Evolutionary conservation across 2,888 invertebrate genomes (phyloP).

Genomic region (Thecocarcelia acutangulata): DNA sequence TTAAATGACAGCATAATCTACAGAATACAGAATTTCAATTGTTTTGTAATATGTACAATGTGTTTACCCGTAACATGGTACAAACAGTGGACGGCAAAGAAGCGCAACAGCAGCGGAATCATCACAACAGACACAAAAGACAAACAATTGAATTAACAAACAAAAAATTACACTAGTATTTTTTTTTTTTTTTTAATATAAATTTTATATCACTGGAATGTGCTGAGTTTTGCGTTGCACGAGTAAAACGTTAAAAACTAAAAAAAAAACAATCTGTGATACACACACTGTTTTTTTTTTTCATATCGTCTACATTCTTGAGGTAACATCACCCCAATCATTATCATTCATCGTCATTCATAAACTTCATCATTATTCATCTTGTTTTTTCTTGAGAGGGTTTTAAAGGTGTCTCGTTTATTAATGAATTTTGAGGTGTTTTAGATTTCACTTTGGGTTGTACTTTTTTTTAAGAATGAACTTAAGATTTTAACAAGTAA

Average conservation of each 20-base stretch:
- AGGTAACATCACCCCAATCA: constrained; percentile 53
- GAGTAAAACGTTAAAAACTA: constrained; percentile 3
- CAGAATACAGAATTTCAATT: constrained; percentile 53
- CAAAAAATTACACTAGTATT: constrained; percentile 8
- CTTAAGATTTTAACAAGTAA: constrained; percentile 45
- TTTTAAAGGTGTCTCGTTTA: constrained; percentile 25
- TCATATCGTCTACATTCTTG: constrained; percentile 40
- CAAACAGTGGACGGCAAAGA: constrained; percentile 16
- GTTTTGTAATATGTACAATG: constrained; percentile 50
- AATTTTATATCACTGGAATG: constrained; percentile 59
- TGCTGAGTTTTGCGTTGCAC: constrained; percentile 50
- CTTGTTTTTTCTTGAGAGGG: constrained; percentile 3
- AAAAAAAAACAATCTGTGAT: constrained; percentile 22
- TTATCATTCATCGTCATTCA: constrained; percentile 42
- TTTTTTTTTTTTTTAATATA: constrained; percentile 12
- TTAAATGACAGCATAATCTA: constrained; percentile 41
- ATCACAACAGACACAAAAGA: constrained; percentile 27
- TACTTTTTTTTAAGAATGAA: constrained; percentile 5
- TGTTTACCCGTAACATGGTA: constrained; percentile 42
- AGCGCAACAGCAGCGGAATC: constrained; percentile 14
- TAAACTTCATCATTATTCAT: constrained; percentile 41
- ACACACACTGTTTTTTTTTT: constrained; percentile 3
- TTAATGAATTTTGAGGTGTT: constrained; percentile 47
- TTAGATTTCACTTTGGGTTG: constrained; percentile 23
- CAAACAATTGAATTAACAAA: constrained; percentile 35